These are phyloP conservation scores for Rhincodon typus DNA, from an alignment of 2,797 vertebrate genomes.

Conservation along the genomic window DNA sequence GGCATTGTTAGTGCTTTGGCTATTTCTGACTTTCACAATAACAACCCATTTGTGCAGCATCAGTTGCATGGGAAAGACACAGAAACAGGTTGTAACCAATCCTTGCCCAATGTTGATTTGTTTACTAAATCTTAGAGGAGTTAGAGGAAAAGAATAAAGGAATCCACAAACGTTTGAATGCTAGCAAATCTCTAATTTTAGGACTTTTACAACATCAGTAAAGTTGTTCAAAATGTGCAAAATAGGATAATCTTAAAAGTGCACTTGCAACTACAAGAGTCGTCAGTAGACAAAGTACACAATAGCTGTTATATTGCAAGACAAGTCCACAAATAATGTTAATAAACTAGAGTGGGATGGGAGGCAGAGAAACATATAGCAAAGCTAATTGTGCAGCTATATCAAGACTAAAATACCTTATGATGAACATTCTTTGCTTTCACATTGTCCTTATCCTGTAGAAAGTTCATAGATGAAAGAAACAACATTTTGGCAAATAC, in stretches of 20 bases:
- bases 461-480: slow-evolving; percentile 23
- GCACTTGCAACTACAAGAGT: too few species aligned
- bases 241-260: not conserved
- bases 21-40: not conserved
- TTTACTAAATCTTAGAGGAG: not conserved
- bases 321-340: not conserved
- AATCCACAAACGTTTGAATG: not conserved
- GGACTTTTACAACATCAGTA: not conserved
- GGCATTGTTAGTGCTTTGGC: not conserved
- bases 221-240: not conserved
- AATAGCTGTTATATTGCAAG: not conserved
- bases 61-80: not conserved
- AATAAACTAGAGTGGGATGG: slow-evolving; percentile 40
- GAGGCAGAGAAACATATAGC: slow-evolving; percentile 43
- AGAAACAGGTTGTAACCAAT: too few species aligned
- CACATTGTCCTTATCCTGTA: slow-evolving; percentile 78
- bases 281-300: not conserved
- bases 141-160: too few species aligned
- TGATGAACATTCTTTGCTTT: slow-evolving; percentile 72
- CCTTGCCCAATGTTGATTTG: not conserved
- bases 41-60: not conserved
- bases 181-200: not conserved
- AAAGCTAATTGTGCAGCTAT: slow-evolving; percentile 43
- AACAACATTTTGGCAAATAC: not conserved
- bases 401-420: slow-evolving; percentile 73